phyloP scores from a whole-genome alignment of 2,113 vertebrate genomes.

The Corydoras maculifer region DNA sequence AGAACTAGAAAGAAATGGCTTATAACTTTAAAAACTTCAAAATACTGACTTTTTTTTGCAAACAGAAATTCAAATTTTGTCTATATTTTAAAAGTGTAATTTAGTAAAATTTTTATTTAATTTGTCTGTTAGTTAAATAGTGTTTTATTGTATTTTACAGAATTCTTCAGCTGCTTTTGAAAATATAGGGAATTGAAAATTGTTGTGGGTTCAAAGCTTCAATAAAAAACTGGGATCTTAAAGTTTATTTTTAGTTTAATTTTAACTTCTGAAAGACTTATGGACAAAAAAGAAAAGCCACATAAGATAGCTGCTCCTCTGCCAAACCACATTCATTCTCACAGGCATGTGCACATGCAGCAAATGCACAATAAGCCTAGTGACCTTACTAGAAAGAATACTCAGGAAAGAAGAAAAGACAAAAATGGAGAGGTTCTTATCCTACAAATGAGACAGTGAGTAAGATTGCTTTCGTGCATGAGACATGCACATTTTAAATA shows the following conservation, averaged over 20 bases:
- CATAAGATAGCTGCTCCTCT: background rate
- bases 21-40: no score
- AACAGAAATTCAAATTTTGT: no score
- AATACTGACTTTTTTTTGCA: no score
- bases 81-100: no score
- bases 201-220: no score
- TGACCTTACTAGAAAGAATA: background rate
- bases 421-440: background rate
- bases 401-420: constrained; percentile 11
- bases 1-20: no score
- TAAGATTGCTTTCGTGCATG: background rate
- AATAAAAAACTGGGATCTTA: no score
- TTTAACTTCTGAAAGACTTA: background rate
- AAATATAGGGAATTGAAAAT: no score
- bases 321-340: background rate
- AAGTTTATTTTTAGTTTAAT: background rate
- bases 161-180: no score
- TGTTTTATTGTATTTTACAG: no score
- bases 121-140: no score
- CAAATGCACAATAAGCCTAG: background rate
- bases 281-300: background rate
- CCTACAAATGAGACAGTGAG: constrained; percentile 13
- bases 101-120: no score
- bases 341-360: background rate
- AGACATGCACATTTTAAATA: constrained; percentile 28